These are phyloP conservation scores for Furnarius figulus DNA, from an alignment of 2,113 vertebrate genomes.

Conservation along the genomic window DNA sequence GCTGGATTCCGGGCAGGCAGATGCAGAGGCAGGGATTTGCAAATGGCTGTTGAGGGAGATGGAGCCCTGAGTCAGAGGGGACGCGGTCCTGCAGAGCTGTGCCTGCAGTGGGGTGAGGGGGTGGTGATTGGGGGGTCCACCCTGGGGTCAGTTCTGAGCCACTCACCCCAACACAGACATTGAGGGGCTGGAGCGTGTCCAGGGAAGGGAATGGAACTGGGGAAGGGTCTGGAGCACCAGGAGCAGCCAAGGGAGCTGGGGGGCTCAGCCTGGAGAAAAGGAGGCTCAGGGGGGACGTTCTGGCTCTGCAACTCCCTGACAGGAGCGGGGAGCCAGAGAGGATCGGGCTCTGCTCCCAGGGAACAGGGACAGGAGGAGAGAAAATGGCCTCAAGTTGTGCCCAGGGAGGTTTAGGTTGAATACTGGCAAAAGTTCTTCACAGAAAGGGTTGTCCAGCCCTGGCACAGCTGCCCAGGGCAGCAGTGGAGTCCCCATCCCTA, in stretches of 20 bases:
- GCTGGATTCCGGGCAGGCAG: not conserved
- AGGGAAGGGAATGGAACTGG: not conserved
- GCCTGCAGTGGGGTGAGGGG: not conserved
- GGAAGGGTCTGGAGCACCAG: not conserved
- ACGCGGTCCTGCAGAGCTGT: rapidly evolving
- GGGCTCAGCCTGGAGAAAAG: not conserved
- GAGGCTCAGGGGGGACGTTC: not conserved
- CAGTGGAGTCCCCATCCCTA: not conserved
- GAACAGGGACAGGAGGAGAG: not conserved
- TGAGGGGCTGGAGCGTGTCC: not conserved
- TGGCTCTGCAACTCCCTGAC: not conserved
- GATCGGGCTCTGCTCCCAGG: not conserved
- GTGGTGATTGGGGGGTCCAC: not conserved
- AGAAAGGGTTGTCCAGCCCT: not conserved
- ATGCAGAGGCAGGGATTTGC: not conserved
- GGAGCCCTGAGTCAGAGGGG: not conserved
- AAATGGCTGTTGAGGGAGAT: not conserved
- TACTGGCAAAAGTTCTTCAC: not conserved
- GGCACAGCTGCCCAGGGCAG: not conserved
- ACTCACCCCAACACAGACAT: not conserved
- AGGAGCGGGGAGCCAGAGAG: rapidly evolving
- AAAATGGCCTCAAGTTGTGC: not conserved
- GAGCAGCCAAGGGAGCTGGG: not conserved
- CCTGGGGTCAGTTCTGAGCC: not conserved
- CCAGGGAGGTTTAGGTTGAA: not conserved